Evolutionary conservation across 2,888 invertebrate genomes (phyloP).

Genomic region (Platycheirus rosarum): DNA sequence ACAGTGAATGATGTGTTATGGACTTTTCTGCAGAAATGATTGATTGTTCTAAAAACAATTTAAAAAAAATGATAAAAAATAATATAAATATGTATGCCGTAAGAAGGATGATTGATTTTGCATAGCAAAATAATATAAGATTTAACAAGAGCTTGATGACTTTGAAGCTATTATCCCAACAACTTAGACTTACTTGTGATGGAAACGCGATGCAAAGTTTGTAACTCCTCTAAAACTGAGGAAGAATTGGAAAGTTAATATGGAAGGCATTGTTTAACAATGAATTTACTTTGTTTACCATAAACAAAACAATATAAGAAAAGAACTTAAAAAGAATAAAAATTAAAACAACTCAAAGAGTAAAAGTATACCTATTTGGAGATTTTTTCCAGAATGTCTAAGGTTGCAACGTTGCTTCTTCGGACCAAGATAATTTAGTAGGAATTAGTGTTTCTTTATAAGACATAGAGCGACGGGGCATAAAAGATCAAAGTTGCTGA

Average conservation of each 20-base stretch:
- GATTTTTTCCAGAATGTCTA: too few relatives aligned
- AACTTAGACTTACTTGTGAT: conserved; percentile 80
- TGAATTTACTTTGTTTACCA: conserved; percentile 1
- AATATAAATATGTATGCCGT: conserved; percentile 12
- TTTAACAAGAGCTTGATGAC: conserved; percentile 25
- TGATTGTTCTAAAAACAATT: conserved; percentile 30
- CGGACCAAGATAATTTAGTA: too few relatives aligned
- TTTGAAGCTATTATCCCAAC: not conserved
- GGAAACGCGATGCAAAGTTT: conserved; percentile 81
- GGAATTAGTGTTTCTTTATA: too few relatives aligned
- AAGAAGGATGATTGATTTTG: conserved; percentile 33
- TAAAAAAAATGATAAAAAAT: not conserved
- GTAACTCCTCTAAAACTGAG: conserved; percentile 81
- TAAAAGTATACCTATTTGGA: too few relatives aligned
- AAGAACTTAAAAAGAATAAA: not conserved
- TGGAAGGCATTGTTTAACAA: conserved; percentile 8
- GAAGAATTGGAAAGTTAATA: conserved; percentile 35
- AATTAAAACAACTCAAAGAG: not conserved
- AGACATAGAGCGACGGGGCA: too few relatives aligned
- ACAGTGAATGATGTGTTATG: conserved; percentile 49
- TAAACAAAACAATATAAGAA: conserved; percentile 15
- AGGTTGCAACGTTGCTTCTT: too few relatives aligned
- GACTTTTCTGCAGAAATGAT: conserved; percentile 13
- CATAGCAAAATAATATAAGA: conserved; percentile 39
- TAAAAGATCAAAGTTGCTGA: too few relatives aligned